Percentiles rank a stretch among this genome's conserved stretches.
Conservation (phyloP, 2,797 vertebrate genomes). For the Onychomys torridus region DNA sequence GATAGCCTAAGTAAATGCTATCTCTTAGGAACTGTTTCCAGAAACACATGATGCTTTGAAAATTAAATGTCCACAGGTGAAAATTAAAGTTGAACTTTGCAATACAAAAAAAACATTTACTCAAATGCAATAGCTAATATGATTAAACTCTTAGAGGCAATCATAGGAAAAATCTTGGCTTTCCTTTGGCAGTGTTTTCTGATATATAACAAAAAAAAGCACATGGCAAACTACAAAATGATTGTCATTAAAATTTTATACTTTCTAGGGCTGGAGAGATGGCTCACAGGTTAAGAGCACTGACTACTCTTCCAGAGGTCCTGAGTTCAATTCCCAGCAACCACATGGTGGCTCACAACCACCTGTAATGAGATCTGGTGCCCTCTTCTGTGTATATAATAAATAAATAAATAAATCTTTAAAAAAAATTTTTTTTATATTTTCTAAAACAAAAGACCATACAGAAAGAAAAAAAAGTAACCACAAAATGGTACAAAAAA, state of each 20-base stretch:
- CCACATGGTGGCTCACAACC: too few species aligned
- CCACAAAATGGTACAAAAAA: not conserved
- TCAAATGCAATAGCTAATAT: not conserved
- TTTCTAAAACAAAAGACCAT: not conserved
- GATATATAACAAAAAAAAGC: not conserved
- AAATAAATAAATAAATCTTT: too few species aligned
- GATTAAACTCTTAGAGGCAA: not conserved
- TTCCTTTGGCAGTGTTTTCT: not conserved
- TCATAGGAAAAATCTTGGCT: not conserved
- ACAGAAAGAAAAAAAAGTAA: not conserved
- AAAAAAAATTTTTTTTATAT: too few species aligned
- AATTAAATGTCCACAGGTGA: not conserved
- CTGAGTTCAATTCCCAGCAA: too few species aligned
- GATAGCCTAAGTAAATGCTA: not conserved
- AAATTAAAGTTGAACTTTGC: not conserved
- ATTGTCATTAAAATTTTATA: not conserved
- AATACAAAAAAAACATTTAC: not conserved
- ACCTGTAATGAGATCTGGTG: too few species aligned
- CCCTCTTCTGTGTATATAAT: too few species aligned
- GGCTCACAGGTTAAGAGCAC: too few species aligned
- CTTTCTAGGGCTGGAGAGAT: too few species aligned
- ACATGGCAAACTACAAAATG: not conserved
- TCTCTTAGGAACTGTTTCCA: not conserved
- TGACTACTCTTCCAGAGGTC: too few species aligned
- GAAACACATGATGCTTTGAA: not conserved